Base-by-base conservation (phyloP, 23 tunicate species). In the Styela plicata region DNA sequence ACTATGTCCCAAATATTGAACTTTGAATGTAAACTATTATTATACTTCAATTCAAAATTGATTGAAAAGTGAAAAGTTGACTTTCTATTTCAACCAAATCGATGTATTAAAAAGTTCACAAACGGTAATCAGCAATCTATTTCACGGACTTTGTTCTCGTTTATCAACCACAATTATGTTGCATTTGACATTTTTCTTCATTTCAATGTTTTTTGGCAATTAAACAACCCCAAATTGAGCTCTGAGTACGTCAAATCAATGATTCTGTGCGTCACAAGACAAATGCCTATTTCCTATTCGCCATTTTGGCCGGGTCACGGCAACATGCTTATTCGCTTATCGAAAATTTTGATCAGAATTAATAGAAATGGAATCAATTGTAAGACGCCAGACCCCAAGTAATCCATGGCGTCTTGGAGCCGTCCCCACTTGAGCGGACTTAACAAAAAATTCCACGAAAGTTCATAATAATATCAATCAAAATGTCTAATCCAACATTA, bases 351-450 rank as follows among this genome's bases (percentile, higher is more conserved):
- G 77, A 71, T 71, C 77, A 71, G 34, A 71, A 71, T 71, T 71
- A 71, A 71, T 71, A 36, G 77, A 71, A 30, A 18, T 33, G 13
- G 34, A 26, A 28, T 21, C 34, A 26, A 33, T 21, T 28, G 34
- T 30, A 17, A 71, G 77, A 71, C 77, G 77, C 77, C 77, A 34
- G 26, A 28, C 37, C 57, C 77, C 23, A 30, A 34, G 77, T 71
- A 71, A 71, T 71, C 77, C 34, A 71, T 17, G 77, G 77, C 77
- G 77, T 71, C 77, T 33, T 34, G 35, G 24, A 71, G 77, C 36
- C 23, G 77, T 71, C 34, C 17, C 5, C 36, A 71, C 77, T 71
- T 71, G 77, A 71, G 36, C 26, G 16, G 32, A 71, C 34, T 71
- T 24, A 24, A 71, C 77, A 30, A 71, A 71, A 68, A 71, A 34